Conservation (phyloP, 2,888 invertebrate species). For the Bursaphelenchus okinawaensis region DNA sequence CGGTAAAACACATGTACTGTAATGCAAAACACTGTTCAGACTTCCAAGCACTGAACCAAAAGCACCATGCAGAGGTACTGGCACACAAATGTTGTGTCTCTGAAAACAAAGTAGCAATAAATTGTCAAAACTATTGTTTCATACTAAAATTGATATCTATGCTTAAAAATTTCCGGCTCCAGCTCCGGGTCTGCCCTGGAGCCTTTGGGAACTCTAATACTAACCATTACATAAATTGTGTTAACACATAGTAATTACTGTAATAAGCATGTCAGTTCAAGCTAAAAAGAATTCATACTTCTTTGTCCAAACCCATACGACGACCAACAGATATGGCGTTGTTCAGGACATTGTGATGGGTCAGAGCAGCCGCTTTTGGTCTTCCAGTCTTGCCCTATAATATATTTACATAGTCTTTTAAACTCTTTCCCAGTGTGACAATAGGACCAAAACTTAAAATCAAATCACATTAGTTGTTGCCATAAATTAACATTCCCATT, state of each 20-base stretch:
- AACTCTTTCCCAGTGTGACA: no score
- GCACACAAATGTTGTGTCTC: background rate
- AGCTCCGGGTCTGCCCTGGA: no score
- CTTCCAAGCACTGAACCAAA: background rate
- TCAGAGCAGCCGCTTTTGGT: constrained; percentile 68
- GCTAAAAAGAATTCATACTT: no score
- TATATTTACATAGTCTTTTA: background rate
- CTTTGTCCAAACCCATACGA: constrained; percentile 58
- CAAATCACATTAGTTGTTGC: no score
- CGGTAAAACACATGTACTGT: constrained; percentile 45
- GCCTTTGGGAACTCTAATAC: no score
- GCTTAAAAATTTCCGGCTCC: no score
- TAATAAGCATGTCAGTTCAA: no score
- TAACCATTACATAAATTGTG: no score
- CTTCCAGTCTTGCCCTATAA: constrained; percentile 69
- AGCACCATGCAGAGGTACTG: background rate
- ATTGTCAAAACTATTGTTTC: background rate
- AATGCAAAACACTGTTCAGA: background rate
- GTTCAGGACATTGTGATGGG: constrained; percentile 71
- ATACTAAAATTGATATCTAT: no score
- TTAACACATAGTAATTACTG: no score
- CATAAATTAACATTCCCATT: background rate
- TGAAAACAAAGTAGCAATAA: background rate
- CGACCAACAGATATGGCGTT: constrained; percentile 68
- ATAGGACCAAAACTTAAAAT: no score